Evolutionary conservation across 2,888 invertebrate species (phyloP).

Genomic region (Chesias legatella): DNA sequence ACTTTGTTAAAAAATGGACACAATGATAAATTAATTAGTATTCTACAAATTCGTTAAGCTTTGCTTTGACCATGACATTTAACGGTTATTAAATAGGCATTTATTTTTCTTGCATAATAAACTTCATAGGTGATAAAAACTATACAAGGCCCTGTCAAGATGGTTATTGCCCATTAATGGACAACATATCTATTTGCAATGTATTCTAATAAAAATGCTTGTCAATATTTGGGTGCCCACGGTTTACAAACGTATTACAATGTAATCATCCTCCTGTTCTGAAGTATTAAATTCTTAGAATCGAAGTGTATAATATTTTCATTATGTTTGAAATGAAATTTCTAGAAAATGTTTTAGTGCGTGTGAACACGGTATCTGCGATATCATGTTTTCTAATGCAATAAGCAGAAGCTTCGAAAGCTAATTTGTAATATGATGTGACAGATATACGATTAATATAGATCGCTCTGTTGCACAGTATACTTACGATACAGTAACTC

Average conservation of each 20-base stretch:
- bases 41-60: neutral
- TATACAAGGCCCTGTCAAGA: neutral
- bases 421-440: slow-evolving; percentile 29
- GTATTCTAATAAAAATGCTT: no score
- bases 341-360: slow-evolving; percentile 20
- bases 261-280: no score
- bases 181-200: no score
- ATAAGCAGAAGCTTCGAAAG: slow-evolving; percentile 26
- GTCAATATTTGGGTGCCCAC: no score
- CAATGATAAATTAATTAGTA: neutral
- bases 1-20: neutral
- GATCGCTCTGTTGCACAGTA: slow-evolving; percentile 5
- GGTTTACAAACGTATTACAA: no score
- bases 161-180: neutral
- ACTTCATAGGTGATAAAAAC: neutral
- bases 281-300: no score
- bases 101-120: slow-evolving; percentile 7
- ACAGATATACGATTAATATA: slow-evolving; percentile 18
- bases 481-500: slow-evolving; percentile 1
- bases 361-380: slow-evolving; percentile 18
- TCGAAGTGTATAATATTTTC: slow-evolving; percentile 3
- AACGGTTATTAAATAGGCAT: slow-evolving; percentile 4
- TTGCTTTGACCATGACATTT: slow-evolving; percentile 14
- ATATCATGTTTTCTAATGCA: slow-evolving; percentile 26
- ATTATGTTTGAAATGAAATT: slow-evolving; percentile 12